Base-by-base conservation (phyloP, 2,797 vertebrate genomes). In the Gambelia wislizenii region DNA sequence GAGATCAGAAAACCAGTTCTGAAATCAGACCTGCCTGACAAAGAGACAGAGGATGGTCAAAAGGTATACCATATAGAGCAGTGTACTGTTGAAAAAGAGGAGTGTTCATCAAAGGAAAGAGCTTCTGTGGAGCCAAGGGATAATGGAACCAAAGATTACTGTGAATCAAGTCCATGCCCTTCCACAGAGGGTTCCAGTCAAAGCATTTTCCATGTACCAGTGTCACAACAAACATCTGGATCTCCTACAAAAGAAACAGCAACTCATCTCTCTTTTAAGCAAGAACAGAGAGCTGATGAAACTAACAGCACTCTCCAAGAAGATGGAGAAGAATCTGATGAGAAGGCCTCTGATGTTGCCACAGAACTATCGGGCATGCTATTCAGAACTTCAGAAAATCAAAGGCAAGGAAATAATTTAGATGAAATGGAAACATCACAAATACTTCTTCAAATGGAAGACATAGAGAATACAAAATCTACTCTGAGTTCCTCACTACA, bases 371-470 rank as follows among this genome's bases (percentile, higher is more conserved):
- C 87, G 47, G 74, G 30, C 42, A 30, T 89, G 13, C 75, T 16
- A 13, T 81, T 33, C 14, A 75, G 13, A 7, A 0, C 16, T 75
- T 94, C 76, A 0, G 87, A 77, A 88, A 64, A 3, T 79, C n/a
- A 87, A 91, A 78, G 59, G 67, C 89, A 91, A 0, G 83, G 70
- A 79, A 83, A 64, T n/a, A 64, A 78, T 47, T 4, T 1, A 0
- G 42, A 87, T 76, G 92, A 94, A 84, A 91, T 79, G 2, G 87
- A 94, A 89, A 90, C 82, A 79, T 90, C 92, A 84, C 83, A 85
- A 0, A 42, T 93, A 82, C 74, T 96, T 91, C 96, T 96, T 91
- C 96, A 95, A 79, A 96, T 95, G 94, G 96, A 97, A 91, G 94
- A 92, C 44, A 92, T 95, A 92, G 90, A 90, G 64, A 84, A 88